A percentile compares a stretch with the other conserved stretches of the same genome.
phyloP scores from a whole-genome alignment of 2,797 vertebrate species.

The Hydrocynus forskahlii region DNA sequence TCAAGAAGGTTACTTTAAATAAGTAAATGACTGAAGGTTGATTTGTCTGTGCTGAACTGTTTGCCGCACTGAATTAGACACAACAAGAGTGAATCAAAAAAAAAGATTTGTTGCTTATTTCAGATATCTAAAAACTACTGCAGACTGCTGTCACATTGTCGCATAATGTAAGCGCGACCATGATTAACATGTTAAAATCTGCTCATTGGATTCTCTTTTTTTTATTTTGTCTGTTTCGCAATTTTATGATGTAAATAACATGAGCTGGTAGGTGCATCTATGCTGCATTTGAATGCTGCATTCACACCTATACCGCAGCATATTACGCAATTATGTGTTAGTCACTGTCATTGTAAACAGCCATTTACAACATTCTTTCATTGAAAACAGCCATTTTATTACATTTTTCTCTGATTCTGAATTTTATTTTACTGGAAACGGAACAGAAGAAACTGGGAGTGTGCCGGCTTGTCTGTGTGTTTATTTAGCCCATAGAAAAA shows the following conservation, averaged over 20 bases:
- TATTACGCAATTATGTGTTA: background rate
- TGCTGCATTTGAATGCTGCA: background rate
- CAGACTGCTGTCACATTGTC: too few relatives aligned
- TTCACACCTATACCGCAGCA: background rate
- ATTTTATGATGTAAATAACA: background rate
- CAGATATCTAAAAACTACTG: too few relatives aligned
- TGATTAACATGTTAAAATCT: too few relatives aligned
- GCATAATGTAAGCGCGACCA: too few relatives aligned
- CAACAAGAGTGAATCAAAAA: too few relatives aligned
- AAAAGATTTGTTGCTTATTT: too few relatives aligned
- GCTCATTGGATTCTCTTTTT: background rate
- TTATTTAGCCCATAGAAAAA: background rate
- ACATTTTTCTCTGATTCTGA: background rate
- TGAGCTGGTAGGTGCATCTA: background rate
- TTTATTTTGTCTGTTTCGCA: background rate
- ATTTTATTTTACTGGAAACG: background rate
- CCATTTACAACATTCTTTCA: too few relatives aligned
- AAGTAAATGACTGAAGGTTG: too few relatives aligned
- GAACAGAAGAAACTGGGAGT: background rate
- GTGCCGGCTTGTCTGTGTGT: background rate
- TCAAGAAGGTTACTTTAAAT: too few relatives aligned
- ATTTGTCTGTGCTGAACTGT: too few relatives aligned
- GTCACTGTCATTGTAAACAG: background rate
- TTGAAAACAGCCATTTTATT: background rate
- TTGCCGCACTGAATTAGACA: too few relatives aligned